Conservation (phyloP, 2,113 vertebrate genomes). For the Psophia crepitans region DNA sequence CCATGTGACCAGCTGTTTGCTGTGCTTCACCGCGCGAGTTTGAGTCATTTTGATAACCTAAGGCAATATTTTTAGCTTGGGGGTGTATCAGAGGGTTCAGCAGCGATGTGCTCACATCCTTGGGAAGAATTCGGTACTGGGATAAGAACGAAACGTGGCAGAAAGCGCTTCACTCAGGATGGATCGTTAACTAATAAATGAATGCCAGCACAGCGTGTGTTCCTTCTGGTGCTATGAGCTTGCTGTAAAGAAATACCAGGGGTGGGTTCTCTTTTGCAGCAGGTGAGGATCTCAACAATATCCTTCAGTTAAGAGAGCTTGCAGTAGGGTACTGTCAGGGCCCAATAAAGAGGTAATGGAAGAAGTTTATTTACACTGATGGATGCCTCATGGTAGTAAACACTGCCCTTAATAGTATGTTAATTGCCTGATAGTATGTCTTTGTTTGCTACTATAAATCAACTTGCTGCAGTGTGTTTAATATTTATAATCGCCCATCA, state of each 20-base stretch:
- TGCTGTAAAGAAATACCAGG: not conserved
- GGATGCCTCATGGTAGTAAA: not conserved
- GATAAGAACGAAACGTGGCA: not conserved
- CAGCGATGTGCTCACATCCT: not conserved
- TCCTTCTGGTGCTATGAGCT: not conserved
- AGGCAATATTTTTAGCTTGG: conserved; percentile 4
- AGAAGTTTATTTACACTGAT: not conserved
- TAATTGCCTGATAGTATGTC: not conserved
- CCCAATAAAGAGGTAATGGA: not conserved
- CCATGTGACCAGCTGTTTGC: conserved; percentile 73
- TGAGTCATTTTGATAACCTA: conserved; percentile 54
- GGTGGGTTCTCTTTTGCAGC: not conserved
- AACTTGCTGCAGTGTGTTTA: not conserved
- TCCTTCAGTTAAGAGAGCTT: not conserved
- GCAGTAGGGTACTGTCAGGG: not conserved
- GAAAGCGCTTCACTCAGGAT: not conserved
- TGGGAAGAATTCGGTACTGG: not conserved
- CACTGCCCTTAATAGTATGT: not conserved
- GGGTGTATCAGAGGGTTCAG: not conserved
- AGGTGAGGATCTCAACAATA: not conserved
- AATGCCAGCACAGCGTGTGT: not conserved
- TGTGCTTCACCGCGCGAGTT: conserved; percentile 21
- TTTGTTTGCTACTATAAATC: conserved; percentile 11
- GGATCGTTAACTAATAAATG: not conserved
- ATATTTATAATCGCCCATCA: not conserved